phyloP scores from a whole-genome alignment of 2,113 vertebrate genomes.

The Chloebia gouldiae region DNA sequence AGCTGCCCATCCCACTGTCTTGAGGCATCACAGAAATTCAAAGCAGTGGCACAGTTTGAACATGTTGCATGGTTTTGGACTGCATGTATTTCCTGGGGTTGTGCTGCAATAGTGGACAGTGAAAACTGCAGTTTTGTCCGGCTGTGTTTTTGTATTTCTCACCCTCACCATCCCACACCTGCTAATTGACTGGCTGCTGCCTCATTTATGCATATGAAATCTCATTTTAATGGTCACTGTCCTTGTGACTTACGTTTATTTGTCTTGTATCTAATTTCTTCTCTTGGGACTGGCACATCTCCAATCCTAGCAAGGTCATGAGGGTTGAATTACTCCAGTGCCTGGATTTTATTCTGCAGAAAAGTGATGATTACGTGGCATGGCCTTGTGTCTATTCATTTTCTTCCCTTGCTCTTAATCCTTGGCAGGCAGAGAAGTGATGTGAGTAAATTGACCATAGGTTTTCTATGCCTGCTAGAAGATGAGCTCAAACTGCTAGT shows the following conservation, averaged over 20 bases:
- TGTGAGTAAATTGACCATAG: neutral
- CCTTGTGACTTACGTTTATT: neutral
- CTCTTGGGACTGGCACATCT: neutral
- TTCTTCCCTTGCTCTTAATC: neutral
- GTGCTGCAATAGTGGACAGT: neutral
- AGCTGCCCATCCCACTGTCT: neutral
- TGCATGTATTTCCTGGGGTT: neutral
- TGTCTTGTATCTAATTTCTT: neutral
- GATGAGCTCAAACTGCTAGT: neutral
- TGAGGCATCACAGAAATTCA: neutral
- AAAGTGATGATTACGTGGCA: neutral
- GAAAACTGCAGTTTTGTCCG: neutral
- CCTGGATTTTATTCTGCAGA: neutral
- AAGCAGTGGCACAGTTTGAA: rapidly evolving
- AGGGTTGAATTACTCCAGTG: neutral
- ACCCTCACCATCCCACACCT: neutral
- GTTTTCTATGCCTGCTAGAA: neutral
- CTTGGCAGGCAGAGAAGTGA: neutral
- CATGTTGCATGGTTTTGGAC: neutral
- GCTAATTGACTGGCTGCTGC: neutral
- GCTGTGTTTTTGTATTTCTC: neutral
- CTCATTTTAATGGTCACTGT: neutral
- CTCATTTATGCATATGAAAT: neutral
- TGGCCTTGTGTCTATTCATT: neutral
- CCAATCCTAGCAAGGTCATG: neutral